Conservation (phyloP, 2,888 invertebrate species). For the Sialis lutaria region DNA sequence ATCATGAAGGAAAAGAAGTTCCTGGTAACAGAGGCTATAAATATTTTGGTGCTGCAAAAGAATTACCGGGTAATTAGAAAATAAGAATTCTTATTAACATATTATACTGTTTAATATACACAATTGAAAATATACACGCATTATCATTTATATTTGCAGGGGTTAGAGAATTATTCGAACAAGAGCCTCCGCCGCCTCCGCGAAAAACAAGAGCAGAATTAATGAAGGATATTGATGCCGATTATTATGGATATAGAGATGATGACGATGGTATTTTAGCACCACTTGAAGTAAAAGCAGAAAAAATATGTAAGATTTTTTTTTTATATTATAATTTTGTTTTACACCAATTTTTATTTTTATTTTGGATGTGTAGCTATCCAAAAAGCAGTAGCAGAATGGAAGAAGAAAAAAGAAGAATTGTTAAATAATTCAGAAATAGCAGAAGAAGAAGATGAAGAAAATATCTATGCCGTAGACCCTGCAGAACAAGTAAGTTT, state of each 20-base stretch:
- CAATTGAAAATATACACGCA: background rate
- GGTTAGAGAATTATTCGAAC: constrained; percentile 92
- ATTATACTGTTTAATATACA: background rate
- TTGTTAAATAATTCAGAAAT: constrained; percentile 26
- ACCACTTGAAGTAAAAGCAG: constrained; percentile 69
- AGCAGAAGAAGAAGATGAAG: constrained; percentile 42
- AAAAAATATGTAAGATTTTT: constrained; percentile 40
- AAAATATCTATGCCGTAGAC: constrained; percentile 50
- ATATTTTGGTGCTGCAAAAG: constrained; percentile 96
- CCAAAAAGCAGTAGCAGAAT: constrained; percentile 45
- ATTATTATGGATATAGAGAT: constrained; percentile 97
- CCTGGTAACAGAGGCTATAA: constrained; percentile 97
- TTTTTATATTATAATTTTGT: background rate
- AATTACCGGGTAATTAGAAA: constrained; percentile 57
- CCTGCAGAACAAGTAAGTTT: constrained; percentile 18
- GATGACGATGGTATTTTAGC: constrained; percentile 93
- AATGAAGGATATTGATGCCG: constrained; percentile 96
- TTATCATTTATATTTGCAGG: constrained; percentile 28
- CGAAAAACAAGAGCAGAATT: constrained; percentile 88
- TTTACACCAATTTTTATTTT: background rate
- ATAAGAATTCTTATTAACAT: background rate
- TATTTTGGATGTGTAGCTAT: constrained; percentile 22
- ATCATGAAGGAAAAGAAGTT: constrained; percentile 89
- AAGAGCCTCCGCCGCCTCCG: constrained; percentile 79
- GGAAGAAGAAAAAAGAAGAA: constrained; percentile 47